phyloP scores from a whole-genome alignment of 2,888 invertebrate species.

The Himalopsyche kuldschensis region DNA sequence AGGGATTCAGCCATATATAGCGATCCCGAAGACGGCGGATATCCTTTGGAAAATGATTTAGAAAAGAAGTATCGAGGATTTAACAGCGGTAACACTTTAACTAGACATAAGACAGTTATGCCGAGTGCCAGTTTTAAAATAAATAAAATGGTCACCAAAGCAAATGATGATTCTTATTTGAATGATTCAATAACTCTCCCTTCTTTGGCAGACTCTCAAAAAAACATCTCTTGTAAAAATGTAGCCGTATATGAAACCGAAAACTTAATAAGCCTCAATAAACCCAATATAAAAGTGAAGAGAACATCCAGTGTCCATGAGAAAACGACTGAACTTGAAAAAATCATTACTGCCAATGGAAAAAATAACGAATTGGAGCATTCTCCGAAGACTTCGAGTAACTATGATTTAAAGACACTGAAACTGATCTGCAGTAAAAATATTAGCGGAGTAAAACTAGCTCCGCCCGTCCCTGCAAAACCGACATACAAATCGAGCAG shows the following conservation, averaged over 20 bases:
- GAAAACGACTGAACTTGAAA: background rate
- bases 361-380: background rate
- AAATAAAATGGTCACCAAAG: background rate
- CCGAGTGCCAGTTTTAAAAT: background rate
- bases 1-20: constrained; percentile 85
- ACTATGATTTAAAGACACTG: background rate
- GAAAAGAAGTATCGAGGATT: background rate
- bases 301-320: background rate
- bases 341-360: background rate
- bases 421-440: background rate
- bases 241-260: background rate
- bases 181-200: background rate
- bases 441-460: constrained; percentile 41
- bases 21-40: constrained; percentile 64
- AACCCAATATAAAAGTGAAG: background rate
- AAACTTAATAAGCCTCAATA: background rate
- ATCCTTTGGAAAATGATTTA: background rate
- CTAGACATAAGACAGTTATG: background rate
- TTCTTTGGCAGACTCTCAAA: background rate
- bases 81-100: background rate
- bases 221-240: background rate
- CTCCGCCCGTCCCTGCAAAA: constrained; percentile 65
- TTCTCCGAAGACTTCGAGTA: background rate
- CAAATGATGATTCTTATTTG: background rate
- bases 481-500: background rate